These are phyloP conservation scores for Hylomyscus alleni DNA, from an alignment of 2,797 vertebrate species.

Conservation along the genomic window DNA sequence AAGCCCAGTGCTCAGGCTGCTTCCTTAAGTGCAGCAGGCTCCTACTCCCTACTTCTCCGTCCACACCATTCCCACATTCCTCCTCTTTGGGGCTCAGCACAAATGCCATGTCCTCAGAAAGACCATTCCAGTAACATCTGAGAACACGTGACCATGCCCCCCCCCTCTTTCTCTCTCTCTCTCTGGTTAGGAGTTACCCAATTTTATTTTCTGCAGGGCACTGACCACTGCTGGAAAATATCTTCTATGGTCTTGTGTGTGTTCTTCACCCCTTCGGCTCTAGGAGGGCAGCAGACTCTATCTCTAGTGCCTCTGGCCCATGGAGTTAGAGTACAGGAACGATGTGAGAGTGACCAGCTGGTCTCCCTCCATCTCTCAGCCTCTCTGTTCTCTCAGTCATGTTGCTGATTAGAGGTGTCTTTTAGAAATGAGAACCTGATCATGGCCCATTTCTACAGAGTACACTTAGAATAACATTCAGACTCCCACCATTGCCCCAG, in stretches of 20 bases:
- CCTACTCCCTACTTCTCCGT: neutral
- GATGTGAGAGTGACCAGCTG: neutral
- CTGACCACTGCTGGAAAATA: neutral
- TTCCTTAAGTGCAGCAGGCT: neutral
- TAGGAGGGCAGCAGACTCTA: neutral
- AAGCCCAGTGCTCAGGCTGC: neutral
- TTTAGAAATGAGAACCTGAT: neutral
- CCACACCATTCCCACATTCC: neutral
- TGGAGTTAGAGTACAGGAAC: neutral
- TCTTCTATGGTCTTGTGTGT: neutral
- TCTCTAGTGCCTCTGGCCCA: neutral
- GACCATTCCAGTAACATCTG: neutral
- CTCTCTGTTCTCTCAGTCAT: neutral
- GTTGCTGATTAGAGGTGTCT: neutral
- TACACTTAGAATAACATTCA: neutral
- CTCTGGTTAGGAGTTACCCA: neutral
- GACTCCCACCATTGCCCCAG: neutral
- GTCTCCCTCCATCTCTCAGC: too few relatives aligned
- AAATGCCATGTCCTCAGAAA: slow-evolving; percentile 32
- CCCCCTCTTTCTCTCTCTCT: neutral
- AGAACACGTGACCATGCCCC: neutral
- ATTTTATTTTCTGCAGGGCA: neutral
- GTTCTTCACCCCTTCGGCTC: neutral
- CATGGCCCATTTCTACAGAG: neutral
- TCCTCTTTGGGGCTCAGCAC: neutral